Base-by-base conservation (phyloP, 92 coral and sea anemone genomes). In the Epizoanthus stellaris region DNA sequence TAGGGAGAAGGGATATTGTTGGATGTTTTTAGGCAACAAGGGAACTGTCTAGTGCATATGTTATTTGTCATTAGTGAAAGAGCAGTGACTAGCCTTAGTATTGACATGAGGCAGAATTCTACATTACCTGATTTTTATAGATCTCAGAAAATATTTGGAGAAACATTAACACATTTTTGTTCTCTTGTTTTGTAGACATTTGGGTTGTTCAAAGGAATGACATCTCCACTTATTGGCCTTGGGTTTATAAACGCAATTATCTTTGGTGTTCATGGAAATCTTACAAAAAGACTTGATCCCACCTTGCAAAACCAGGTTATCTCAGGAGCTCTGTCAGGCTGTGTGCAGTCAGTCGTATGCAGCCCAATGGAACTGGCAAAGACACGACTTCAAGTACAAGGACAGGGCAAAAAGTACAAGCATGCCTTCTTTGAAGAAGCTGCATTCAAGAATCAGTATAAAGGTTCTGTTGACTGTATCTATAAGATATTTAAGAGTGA, bases 281-380 rank as follows among this genome's bases (percentile, higher is more conserved):
- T 90, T 2, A 70, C 85, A 6, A 84, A 93, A 43, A 25, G 92
- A 64, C 88, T 96, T 53, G 93, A 91, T 66, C 93, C 95, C 6
- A 93, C 93, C 17, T 39, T 81, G 40, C 66, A 73, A 11, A 88
- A 89, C 58, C 92, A 95, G 74, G 84, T 86, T 70, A 42, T 94
- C 25, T 91, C 99, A 9, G 98, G 98, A 4, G 88, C 91, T 10
- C 38, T 97, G 7, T 94, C 97, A 17, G 99, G 99, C 8, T 88
- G 94, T 30, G 95, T 89, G 10, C 99, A 97, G 63, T 94, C 96
- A 3, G 58, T 95, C 52, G 89, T 95, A 4, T 87, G 92, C 53
- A 91, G 93, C 30, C 99, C 99, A 15, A 86, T 97, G 95, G 99
- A 97, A 73, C 83, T 97, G 38, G 98, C 98, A 25, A 97, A 97